These are phyloP conservation scores for Lydus trimaculatus DNA, from an alignment of 2,888 invertebrate species.

Conservation along the genomic window DNA sequence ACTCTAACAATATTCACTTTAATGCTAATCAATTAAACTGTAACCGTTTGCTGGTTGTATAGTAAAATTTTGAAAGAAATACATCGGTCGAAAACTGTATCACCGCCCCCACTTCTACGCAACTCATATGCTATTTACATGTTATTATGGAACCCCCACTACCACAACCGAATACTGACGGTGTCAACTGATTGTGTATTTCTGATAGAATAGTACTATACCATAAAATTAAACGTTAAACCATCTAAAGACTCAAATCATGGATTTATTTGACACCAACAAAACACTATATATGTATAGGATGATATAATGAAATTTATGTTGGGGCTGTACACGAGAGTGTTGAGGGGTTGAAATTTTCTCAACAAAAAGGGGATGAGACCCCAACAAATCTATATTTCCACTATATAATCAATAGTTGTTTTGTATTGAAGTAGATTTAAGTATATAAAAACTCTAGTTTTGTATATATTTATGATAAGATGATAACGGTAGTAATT, in stretches of 20 bases:
- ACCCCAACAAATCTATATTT: constrained; percentile 1
- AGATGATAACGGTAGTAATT: background rate
- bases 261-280: background rate
- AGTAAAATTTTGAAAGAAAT: too few species aligned
- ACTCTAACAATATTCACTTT: background rate
- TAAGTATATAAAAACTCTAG: background rate
- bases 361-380: background rate
- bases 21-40: background rate
- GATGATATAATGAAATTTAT: constrained; percentile 7
- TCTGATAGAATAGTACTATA: too few species aligned
- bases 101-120: too few species aligned
- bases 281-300: background rate
- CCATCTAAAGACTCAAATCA: background rate
- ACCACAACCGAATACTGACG: too few species aligned
- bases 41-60: background rate
- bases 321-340: background rate
- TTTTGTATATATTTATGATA: background rate
- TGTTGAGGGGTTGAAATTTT: background rate
- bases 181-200: too few species aligned
- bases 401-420: background rate
- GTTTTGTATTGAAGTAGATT: background rate
- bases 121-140: too few species aligned
- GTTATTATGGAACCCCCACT: too few species aligned
- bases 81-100: too few species aligned
- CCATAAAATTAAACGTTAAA: background rate